Evolutionary conservation across 2,797 vertebrate species (phyloP).

Genomic region (Sebastes taczanowskii): DNA sequence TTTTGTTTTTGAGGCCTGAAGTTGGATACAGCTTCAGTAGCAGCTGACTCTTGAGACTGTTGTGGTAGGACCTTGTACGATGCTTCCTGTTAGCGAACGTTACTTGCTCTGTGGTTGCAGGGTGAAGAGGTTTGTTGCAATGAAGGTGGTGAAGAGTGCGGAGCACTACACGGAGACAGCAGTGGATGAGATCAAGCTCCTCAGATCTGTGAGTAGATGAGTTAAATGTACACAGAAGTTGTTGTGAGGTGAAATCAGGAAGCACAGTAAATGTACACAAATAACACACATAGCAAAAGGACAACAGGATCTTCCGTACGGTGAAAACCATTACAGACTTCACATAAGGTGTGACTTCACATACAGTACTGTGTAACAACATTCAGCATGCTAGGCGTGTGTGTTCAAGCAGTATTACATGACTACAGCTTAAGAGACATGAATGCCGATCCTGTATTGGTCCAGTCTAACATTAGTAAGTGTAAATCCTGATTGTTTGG

Average conservation of each 20-base stretch:
- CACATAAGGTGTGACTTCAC: background rate
- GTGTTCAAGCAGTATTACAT: background rate
- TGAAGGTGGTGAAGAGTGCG: constrained; percentile 99
- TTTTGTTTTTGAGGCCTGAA: constrained; percentile 23
- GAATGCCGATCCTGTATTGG: background rate
- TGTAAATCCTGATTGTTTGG: background rate
- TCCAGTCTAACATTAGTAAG: background rate
- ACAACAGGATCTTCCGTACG: background rate
- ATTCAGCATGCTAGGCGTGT: background rate
- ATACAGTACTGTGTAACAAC: background rate
- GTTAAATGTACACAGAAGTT: background rate
- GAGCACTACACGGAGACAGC: constrained; percentile 99
- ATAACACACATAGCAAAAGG: background rate
- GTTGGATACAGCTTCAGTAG: background rate
- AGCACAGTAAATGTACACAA: background rate
- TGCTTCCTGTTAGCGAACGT: constrained; percentile 40
- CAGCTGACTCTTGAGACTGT: background rate
- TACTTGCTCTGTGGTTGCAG: constrained; percentile 75
- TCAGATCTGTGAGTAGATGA: constrained; percentile 90
- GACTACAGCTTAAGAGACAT: background rate
- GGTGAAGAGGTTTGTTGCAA: constrained; percentile 96
- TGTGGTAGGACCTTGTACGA: background rate
- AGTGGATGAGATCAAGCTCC: constrained; percentile 96
- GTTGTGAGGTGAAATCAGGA: background rate
- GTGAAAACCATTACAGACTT: background rate